Conservation (phyloP, 2,797 vertebrate genomes). For the Aldrovandia affinis region DNA sequence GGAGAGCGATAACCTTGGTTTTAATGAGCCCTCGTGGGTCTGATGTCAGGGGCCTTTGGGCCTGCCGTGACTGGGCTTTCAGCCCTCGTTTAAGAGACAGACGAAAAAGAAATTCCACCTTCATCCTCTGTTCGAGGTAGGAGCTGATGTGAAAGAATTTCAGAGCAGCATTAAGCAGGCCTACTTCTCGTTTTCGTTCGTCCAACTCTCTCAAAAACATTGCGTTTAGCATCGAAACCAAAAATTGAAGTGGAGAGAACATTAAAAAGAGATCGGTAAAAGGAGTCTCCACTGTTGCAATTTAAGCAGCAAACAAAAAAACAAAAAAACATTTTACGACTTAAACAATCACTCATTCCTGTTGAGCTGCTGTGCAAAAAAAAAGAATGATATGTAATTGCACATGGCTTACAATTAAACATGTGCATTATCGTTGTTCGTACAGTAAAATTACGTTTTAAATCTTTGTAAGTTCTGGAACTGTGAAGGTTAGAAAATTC, state of each 20-base stretch:
- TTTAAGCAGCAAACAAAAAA: too few relatives aligned
- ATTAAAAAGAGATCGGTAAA: not conserved
- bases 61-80: slow-evolving; percentile 42
- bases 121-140: not conserved
- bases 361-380: not conserved
- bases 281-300: not conserved
- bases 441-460: not conserved
- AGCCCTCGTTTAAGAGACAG: not conserved
- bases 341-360: not conserved
- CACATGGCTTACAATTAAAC: not conserved
- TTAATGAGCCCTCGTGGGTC: slow-evolving; percentile 70
- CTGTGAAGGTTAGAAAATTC: not conserved
- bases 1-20: slow-evolving; percentile 60
- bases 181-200: too few relatives aligned
- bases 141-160: slow-evolving; percentile 18
- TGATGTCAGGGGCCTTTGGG: slow-evolving; percentile 39
- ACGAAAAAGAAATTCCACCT: not conserved
- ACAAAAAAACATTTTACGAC: not conserved
- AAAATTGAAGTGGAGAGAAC: not conserved
- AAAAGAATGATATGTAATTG: not conserved
- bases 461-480: not conserved
- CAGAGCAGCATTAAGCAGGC: not conserved
- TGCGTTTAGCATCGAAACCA: not conserved
- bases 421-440: not conserved
- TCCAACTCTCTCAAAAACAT: not conserved